These are phyloP conservation scores for Dryococelus australis DNA, from an alignment of 2,888 invertebrate species.

Conservation along the genomic window DNA sequence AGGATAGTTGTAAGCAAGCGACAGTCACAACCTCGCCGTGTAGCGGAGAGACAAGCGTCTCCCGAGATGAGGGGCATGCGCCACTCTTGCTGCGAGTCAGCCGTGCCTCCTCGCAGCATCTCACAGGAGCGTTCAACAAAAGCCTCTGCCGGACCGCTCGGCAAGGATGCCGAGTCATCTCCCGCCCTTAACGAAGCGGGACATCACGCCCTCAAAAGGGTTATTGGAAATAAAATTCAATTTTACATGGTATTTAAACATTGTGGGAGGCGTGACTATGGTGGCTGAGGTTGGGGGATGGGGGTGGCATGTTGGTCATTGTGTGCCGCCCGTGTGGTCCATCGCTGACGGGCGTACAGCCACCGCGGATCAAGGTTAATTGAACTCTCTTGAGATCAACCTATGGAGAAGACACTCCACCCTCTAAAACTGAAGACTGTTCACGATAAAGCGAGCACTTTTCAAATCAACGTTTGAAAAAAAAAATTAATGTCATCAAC, in stretches of 20 bases:
- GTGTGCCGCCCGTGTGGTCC: neutral
- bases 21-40: no score
- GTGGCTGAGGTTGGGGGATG: neutral
- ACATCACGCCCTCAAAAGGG: neutral
- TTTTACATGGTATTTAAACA: slow-evolving; percentile 16
- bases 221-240: slow-evolving; percentile 16
- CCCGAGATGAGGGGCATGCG: neutral
- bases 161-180: neutral
- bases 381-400: no score
- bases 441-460: no score
- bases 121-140: neutral
- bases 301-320: neutral
- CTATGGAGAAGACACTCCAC: no score
- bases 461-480: no score
- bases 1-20: no score
- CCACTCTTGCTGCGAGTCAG: neutral
- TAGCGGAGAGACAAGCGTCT: neutral
- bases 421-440: no score
- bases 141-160: neutral
- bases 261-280: neutral
- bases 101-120: neutral
- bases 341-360: no score
- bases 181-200: slow-evolving; percentile 4
- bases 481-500: no score
- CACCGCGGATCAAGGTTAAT: no score